Conservation (phyloP, 2,888 invertebrate genomes). For the Carabus problematicus region DNA sequence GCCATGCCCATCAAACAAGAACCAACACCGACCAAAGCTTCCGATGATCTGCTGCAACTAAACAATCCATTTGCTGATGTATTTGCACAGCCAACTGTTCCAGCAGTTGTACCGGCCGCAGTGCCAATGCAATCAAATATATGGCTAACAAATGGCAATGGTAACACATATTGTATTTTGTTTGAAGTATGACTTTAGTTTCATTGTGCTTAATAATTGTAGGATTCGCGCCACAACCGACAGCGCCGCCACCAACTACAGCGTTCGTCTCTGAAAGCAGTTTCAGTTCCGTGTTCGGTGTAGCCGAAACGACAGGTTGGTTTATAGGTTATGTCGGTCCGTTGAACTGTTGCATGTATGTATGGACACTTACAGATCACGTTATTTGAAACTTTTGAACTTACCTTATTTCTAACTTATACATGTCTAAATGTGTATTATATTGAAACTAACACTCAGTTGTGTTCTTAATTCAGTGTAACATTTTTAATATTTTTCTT, state of each 20-base stretch:
- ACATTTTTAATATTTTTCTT: conserved; percentile 4
- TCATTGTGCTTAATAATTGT: conserved; percentile 17
- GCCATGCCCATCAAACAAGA: conserved; percentile 61
- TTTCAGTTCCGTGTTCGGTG: conserved; percentile 88
- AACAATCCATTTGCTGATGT: conserved; percentile 91
- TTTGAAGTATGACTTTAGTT: neutral
- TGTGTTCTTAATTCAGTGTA: conserved; percentile 3
- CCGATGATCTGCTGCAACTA: conserved; percentile 86
- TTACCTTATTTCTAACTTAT: neutral
- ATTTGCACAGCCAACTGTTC: conserved; percentile 50
- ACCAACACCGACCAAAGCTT: conserved; percentile 69
- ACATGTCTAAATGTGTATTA: neutral
- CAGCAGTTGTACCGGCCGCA: conserved; percentile 48
- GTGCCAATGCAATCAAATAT: conserved; percentile 56
- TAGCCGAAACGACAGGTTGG: conserved; percentile 73
- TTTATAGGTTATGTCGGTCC: conserved; percentile 43
- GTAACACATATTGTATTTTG: conserved; percentile 49
- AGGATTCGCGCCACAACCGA: conserved; percentile 57
- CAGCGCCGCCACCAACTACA: conserved; percentile 58
- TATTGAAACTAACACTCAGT: neutral
- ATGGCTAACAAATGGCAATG: conserved; percentile 66
- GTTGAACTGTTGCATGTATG: conserved; percentile 3
- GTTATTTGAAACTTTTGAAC: conserved; percentile 5
- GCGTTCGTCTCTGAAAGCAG: conserved; percentile 85
- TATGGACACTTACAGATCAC: conserved; percentile 12